Conservation (phyloP, 2,113 vertebrate genomes). For the Vanacampus margaritifer region DNA sequence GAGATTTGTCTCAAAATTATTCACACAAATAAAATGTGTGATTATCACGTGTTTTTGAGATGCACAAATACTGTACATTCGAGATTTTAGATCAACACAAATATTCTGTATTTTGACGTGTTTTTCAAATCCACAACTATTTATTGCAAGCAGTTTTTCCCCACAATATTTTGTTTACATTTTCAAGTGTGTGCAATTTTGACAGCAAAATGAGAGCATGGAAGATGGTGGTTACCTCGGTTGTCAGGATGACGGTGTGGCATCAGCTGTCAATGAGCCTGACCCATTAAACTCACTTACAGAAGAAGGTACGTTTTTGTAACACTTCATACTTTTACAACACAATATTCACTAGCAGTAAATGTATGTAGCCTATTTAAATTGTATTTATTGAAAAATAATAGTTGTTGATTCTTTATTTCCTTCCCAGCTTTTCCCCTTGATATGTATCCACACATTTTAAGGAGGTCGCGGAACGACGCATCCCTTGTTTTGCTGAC, state of each 20-base stretch:
- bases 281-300: too few species aligned
- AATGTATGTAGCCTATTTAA: too few species aligned
- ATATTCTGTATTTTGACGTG: too few species aligned
- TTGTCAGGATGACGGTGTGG: background rate
- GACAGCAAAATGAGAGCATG: too few species aligned
- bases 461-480: slow-evolving; percentile 83
- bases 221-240: background rate
- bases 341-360: background rate
- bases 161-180: background rate
- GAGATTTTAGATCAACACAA: too few species aligned
- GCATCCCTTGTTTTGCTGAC: slow-evolving; percentile 87
- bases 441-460: background rate
- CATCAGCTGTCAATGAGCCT: background rate
- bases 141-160: background rate
- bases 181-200: background rate
- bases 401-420: background rate
- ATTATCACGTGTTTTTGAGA: too few species aligned
- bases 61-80: too few species aligned
- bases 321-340: background rate
- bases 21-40: too few species aligned
- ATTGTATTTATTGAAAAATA: too few species aligned
- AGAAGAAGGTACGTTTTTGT: background rate
- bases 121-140: too few species aligned
- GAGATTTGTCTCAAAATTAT: too few species aligned
- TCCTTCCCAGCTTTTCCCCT: background rate